Base-by-base conservation (phyloP, 2,113 vertebrate genomes). In the Corythaeola cristata region DNA sequence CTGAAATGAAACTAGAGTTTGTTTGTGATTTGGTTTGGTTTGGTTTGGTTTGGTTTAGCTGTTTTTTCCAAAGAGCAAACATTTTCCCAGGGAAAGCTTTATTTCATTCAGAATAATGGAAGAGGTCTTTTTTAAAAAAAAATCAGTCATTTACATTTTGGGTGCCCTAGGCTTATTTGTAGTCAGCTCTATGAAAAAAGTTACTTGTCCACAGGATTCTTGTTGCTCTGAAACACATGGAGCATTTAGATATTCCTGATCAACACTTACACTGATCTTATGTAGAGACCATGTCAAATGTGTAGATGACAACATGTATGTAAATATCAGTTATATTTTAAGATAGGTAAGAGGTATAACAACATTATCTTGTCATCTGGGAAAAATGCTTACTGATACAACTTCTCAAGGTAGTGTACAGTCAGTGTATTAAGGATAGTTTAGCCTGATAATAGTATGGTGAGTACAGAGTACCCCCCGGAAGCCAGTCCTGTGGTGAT, bases 401-500 rank as follows among this genome's bases (percentile, higher is more conserved):
- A 44, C 73, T 92, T 86, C 50, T 92, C 56, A 63, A 92, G 93
- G 68, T 12, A 83, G 33, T 63, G 35, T 55, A 86, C 94, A 96
- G 69, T 90, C 95, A 93, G 72, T 7, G 2, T 60, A 86, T 85
- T 93, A 90, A 78, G n/a, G 64, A 59, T 74, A 96, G 94, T 93
- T 96, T 84, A 84, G 69, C 44, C 49, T 96, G 80, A 74, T 96
- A 95, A 85, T 71, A 94, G 87, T 68, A 64, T 47, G 39, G 64
- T 49, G 30, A 92, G 69, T 55, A 84, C 56, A 94, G 90, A 96
- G 90, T 26, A 89, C 87, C 80, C 88, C 88, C 60, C 89, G 92
- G 92, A 96, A 89, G 86, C 95, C 94, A 97, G 84, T 93, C 83
- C 83, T 76, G 37, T 21, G 30, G 62, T 86, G 94, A 94, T 95